Base-by-base conservation (phyloP, 2,797 vertebrate genomes). In the Falco berigora region DNA sequence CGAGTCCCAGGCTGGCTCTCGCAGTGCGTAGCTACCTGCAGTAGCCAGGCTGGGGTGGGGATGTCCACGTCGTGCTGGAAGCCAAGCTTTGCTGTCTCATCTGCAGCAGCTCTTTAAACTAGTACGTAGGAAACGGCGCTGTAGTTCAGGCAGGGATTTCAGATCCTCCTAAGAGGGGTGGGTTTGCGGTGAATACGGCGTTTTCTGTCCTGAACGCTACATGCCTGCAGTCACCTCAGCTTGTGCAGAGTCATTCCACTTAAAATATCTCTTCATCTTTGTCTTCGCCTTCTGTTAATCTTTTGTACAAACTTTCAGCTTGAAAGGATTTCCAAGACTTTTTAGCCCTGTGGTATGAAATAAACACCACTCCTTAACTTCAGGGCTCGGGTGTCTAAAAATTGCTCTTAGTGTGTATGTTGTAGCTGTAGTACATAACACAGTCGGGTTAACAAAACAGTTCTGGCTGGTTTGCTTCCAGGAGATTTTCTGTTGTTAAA, bases 401-500 rank as follows among this genome's bases (percentile, higher is more conserved):
- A 52, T 73, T 36, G 22, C 58, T 86, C 81, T 4, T 10, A 38
- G 44, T 17, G n/a, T 32, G 30, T 24, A 8, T 56, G 50, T 75
- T 78, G 76, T 79, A 79, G 82, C 94, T 83, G 27, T 52, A 52
- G 63, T 63, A 67, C 1, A 2, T 87, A 87, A 85, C 3, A 0
- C 80, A 7, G 63, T 13, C 84, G 74, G 90, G 74, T 95, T 95
- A 95, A 88, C 71, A 88, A 87, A 95, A 93, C 86, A 94, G 34
- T 68, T 63, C 92, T 73, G 63, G 16, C 71, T 94, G 73, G 58
- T 94, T 92, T 71, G 25, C 53, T 94, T 94, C 94, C 94, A 96
- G 88, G 83, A 95, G 85, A 80, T 87, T 86, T 96, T 89, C 52
- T 94, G 83, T 90, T 93, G 93, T 30, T 93, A 87, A 95, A 79